Evolutionary conservation across 2,797 vertebrate species (phyloP), one percentile per base, ranked within the genome.

Genomic region (Hephaestus fuliginosus): DNA sequence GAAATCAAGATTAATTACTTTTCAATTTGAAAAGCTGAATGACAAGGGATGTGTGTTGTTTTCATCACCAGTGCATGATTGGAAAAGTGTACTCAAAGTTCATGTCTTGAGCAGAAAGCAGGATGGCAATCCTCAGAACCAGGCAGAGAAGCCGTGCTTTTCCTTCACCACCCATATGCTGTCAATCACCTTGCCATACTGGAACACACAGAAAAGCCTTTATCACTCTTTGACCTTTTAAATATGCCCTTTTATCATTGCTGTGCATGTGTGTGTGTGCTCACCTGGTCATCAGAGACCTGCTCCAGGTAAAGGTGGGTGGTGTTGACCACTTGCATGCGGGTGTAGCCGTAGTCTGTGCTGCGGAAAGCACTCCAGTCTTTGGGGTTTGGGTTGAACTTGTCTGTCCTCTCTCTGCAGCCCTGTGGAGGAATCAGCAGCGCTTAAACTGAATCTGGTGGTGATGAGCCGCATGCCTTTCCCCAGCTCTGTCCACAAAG

Each of bases 211-310:
- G 43, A 91, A 53, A 72, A 49, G 53, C 12, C 11, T 68, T 74
- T 55, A 72, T 63, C 69, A 63, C 22, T 72, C 36, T 36, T 70
- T 61, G 11, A 61, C 17, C 30, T 36, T 70, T 39, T 28, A 52
- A 52, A 73, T 68, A 28, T 36, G 3, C 62, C 4, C 0, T 53
- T 63, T 57, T 22, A 57, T 5, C 15, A 70, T 44, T 62, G 36
- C 46, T 69, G 49, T 65, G 25, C 58, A 55, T 41, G 10, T 46
- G 10, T 46, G 63, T 56, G 25, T 76, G 63, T 53, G 0, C 94
- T 89, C 81, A 98, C 97, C 96, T 97, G 96, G 86, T 98, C 97
- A 3, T 98, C 97, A 0, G 97, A 98, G 76, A 98, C 95, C 91
- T 98, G 97, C 91, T 97, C 96, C 89, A 98, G 79, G 88, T 97